These are phyloP conservation scores for Brachionus angularis DNA, from an alignment of 1,140 invertebrate species.

Conservation along the genomic window DNA sequence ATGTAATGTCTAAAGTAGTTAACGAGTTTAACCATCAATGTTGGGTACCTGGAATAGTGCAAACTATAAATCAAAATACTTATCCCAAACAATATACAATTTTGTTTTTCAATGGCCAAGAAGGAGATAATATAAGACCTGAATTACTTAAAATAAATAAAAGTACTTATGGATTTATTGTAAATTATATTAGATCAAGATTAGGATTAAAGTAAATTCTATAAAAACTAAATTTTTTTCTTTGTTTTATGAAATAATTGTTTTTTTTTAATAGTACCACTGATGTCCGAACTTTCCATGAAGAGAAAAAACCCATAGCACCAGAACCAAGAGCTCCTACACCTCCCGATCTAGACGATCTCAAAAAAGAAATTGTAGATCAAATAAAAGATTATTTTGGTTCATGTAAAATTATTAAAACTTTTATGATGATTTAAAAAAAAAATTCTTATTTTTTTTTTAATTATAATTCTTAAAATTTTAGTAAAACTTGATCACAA, in stretches of 20 bases:
- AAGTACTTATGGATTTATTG: not conserved
- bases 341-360: not conserved
- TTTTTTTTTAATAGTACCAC: not conserved
- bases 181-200: not conserved
- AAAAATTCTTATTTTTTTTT: no score
- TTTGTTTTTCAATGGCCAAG: slow-evolving; percentile 37
- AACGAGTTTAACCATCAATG: slow-evolving; percentile 27
- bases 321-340: not conserved
- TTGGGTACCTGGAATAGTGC: slow-evolving; percentile 24
- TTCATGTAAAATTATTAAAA: slow-evolving; percentile 31
- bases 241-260: not conserved
- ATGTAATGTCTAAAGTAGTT: slow-evolving; percentile 17
- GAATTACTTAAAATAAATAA: slow-evolving; percentile 36
- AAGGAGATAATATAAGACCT: not conserved
- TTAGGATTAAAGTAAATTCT: slow-evolving; percentile 5
- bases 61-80: not conserved
- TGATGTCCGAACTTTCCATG: not conserved
- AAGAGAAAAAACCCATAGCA: not conserved
- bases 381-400: slow-evolving; percentile 2
- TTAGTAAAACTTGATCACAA: not conserved
- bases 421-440: no score
- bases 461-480: no score
- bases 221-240: not conserved
- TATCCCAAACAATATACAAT: not conserved
- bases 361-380: not conserved